Percentiles rank a stretch among this genome's conserved stretches.
phyloP scores from a whole-genome alignment of 2,797 vertebrate genomes.

The Pseudochromis fuscus region DNA sequence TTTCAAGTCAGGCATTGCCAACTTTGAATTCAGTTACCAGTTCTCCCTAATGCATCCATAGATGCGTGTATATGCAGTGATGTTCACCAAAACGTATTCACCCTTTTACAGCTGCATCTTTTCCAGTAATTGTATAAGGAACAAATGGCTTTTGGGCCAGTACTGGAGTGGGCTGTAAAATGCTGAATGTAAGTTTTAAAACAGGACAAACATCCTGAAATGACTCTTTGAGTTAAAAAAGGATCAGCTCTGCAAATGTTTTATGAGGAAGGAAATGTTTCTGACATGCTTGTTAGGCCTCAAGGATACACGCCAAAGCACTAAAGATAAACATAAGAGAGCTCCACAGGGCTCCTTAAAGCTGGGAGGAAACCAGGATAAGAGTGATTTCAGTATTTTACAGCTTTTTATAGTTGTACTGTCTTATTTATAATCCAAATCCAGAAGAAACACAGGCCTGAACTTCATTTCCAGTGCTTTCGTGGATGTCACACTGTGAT shows the following conservation, averaged over 20 bases:
- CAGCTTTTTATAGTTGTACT: slow-evolving; percentile 8
- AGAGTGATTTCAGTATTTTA: slow-evolving; percentile 29
- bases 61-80: background rate
- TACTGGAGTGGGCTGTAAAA: slow-evolving; percentile 1
- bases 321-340: slow-evolving; percentile 28
- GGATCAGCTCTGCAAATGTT: slow-evolving; percentile 20
- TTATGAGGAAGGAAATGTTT: slow-evolving; percentile 6
- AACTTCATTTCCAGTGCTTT: slow-evolving; percentile 4
- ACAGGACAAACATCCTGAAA: slow-evolving; percentile 7
- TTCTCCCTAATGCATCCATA: background rate
- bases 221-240: background rate
- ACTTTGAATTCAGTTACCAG: background rate
- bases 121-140: background rate
- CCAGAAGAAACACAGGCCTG: background rate
- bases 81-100: background rate
- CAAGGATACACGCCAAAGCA: background rate
- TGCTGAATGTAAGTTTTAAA: slow-evolving; percentile 18
- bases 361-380: background rate
- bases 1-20: no score
- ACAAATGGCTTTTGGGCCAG: background rate
- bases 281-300: background rate
- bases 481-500: slow-evolving; percentile 4
- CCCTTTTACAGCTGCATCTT: background rate
- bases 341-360: slow-evolving; percentile 9
- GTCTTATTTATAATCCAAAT: slow-evolving; percentile 21